Conservation (phyloP, 2,113 vertebrate species). For the Bombycilla garrulus region DNA sequence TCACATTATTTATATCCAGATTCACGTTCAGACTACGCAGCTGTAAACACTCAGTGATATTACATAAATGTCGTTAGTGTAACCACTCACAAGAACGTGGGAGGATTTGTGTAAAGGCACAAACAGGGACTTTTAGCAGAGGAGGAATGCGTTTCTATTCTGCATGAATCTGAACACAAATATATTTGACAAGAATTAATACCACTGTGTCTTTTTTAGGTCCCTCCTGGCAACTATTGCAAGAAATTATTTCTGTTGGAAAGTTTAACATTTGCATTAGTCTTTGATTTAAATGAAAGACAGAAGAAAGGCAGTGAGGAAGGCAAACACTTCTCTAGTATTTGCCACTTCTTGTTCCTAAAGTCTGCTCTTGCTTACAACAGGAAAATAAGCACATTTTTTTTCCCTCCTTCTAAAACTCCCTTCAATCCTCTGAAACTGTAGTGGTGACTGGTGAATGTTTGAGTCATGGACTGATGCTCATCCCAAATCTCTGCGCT, state of each 20-base stretch:
- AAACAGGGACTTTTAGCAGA: background rate
- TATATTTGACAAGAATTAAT: slow-evolving; percentile 1
- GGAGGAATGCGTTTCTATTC: background rate
- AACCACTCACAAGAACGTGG: background rate
- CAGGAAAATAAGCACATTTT: background rate
- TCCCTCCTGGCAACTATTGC: background rate
- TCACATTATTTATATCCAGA: slow-evolving; percentile 19
- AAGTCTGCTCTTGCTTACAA: background rate
- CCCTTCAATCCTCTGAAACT: background rate
- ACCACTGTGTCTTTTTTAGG: background rate
- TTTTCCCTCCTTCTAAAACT: background rate
- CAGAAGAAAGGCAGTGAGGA: background rate
- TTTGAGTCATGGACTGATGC: background rate
- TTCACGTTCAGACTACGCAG: background rate
- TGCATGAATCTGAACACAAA: background rate
- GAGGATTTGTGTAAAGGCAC: slow-evolving; percentile 39
- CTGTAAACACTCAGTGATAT: background rate
- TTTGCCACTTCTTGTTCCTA: background rate
- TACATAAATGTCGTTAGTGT: slow-evolving; percentile 31
- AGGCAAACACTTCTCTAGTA: background rate
- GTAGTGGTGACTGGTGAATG: background rate
- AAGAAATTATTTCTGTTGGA: background rate
- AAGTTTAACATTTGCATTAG: background rate
- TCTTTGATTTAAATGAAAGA: background rate
- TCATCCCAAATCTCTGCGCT: background rate